Evolutionary conservation across 2,113 vertebrate genomes (phyloP), one percentile per base, ranked within the genome.

Genomic region (Sclerurus mexicanus): DNA sequence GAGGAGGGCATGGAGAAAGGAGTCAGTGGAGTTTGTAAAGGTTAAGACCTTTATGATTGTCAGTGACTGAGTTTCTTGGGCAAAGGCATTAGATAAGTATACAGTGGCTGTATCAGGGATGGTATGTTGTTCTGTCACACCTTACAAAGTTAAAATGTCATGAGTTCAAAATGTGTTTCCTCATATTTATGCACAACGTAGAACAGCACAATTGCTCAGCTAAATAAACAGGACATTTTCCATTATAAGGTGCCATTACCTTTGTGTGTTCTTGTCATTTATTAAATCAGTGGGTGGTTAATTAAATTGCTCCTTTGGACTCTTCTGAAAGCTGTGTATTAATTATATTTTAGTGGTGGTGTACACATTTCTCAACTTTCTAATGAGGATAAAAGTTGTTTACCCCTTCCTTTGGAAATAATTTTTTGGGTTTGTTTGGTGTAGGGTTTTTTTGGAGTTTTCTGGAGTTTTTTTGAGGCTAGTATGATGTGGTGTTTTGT

Each of bases 241-340:
- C 93, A 97, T 95, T 96, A 93, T 42, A 95, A 93, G 80, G 88
- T 97, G 95, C 94, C 60, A 52, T 95, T 97, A 95, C 93, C 86
- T 96, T 92, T 96, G 93, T 93, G 90, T 81, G 68, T 92, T 95
- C 94, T 89, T 96, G 92, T 95, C 94, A 95, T 87, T 96, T 95
- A 87, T 89, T 76, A 89, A 95, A 97, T 92, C 95, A 92, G 76
- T 14, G 3, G 92, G 94, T 90, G 90, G 92, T 96, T 96, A 97
- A 96, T 97, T 95, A 95, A 97, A 96, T 93, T 95, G 83, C 83
- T 93, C 92, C 91, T 95, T 90, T 89, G 94, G 95, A 93, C 94
- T 95, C 64, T 89, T 89, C 89, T 89, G 77, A 95, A 96, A 83
- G 19, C 91, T 84, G 52, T 81, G 68, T 77, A 95, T 95, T 96